Conservation (phyloP, 2,113 vertebrate species). For the Herpetotheres cachinnans region DNA sequence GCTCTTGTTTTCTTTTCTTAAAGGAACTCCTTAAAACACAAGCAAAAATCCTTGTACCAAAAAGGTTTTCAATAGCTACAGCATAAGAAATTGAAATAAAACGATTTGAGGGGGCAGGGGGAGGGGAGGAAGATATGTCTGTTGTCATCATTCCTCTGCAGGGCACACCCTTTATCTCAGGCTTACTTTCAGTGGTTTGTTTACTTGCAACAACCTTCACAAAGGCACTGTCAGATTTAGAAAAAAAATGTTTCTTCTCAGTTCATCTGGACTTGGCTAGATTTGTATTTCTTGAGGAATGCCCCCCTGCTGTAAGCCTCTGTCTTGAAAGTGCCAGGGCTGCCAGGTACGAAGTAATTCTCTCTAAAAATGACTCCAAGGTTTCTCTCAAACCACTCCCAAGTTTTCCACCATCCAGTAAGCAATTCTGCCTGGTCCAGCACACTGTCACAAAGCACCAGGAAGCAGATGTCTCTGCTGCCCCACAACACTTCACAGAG, state of each 20-base stretch:
- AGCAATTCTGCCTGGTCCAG: background rate
- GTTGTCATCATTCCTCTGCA: background rate
- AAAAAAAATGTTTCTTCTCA: background rate
- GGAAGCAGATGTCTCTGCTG: background rate
- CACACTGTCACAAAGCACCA: background rate
- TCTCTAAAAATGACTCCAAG: background rate
- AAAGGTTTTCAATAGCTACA: background rate
- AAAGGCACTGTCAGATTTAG: background rate
- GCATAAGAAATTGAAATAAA: background rate
- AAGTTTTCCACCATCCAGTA: background rate
- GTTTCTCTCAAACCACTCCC: background rate
- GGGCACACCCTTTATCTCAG: background rate
- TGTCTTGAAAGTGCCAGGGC: background rate
- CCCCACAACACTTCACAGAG: background rate
- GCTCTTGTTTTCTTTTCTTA: background rate
- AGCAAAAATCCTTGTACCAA: background rate
- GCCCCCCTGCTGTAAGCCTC: rapidly evolving
- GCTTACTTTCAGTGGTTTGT: background rate
- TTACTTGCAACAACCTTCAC: background rate
- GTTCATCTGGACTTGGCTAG: background rate
- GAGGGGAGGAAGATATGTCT: too few relatives aligned
- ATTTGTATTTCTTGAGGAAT: background rate
- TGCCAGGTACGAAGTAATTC: background rate
- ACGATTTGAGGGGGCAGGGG: too few relatives aligned
- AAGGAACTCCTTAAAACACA: background rate